Evolutionary conservation across 2,888 invertebrate genomes (phyloP).

Genomic region (Rotaria socialis): DNA sequence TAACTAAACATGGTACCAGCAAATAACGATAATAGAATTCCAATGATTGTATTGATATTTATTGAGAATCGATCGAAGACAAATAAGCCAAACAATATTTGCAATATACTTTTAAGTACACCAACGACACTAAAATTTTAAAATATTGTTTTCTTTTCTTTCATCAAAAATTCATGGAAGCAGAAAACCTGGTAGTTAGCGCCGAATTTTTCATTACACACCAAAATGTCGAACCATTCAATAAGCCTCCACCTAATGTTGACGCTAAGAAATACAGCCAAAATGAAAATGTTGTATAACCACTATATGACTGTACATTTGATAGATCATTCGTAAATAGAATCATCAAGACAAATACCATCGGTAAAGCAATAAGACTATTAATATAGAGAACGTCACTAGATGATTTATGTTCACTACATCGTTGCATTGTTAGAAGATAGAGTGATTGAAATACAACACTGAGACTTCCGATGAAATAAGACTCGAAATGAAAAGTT

Average conservation of each 20-base stretch:
- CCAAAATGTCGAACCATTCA: not conserved
- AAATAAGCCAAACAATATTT: not conserved
- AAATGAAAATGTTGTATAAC: not conserved
- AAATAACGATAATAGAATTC: not conserved
- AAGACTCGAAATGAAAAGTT: not conserved
- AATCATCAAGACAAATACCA: not conserved
- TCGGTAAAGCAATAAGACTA: not conserved
- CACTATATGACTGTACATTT: not conserved
- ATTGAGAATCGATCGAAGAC: not conserved
- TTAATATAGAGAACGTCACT: not conserved
- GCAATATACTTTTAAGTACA: not conserved
- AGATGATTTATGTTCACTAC: not conserved
- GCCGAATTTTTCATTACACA: not conserved
- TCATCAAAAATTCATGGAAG: not conserved
- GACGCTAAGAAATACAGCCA: conserved; percentile 1
- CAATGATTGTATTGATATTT: not conserved
- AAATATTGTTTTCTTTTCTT: not conserved
- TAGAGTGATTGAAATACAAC: not conserved
- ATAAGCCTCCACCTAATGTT: not conserved
- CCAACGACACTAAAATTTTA: not conserved
- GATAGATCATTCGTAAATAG: not conserved
- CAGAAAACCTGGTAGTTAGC: not conserved
- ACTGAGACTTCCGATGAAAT: not conserved
- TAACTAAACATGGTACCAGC: not conserved
- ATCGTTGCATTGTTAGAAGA: not conserved